Conservation (phyloP, 64 coral and sea anemone species). For the Montipora sp. region DNA sequence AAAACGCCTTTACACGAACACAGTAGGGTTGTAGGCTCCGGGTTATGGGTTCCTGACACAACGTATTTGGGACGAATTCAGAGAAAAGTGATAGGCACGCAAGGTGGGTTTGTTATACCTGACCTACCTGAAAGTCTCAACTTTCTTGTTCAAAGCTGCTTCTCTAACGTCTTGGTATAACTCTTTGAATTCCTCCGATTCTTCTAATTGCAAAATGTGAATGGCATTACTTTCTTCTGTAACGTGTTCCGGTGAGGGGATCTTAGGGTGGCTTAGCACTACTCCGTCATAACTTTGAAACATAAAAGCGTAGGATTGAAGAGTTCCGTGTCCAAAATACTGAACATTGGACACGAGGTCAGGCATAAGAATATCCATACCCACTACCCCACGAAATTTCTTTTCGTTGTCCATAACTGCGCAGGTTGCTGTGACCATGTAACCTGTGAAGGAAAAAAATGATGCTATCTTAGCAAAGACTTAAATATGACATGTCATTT, state of each 20-base stretch:
- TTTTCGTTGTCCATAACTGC: constrained; percentile 14
- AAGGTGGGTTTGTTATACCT: background rate
- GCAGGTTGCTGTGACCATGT: constrained; percentile 49
- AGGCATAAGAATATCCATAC: constrained; percentile 43
- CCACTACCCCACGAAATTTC: constrained; percentile 43
- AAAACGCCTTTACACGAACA: too few relatives aligned
- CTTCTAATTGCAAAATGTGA: constrained; percentile 55
- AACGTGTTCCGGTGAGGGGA: constrained; percentile 41
- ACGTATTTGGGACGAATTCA: too few relatives aligned
- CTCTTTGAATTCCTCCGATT: constrained; percentile 28
- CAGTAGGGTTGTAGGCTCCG: too few relatives aligned
- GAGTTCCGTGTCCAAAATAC: constrained; percentile 28
- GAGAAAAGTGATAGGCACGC: too few relatives aligned
- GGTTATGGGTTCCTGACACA: too few relatives aligned
- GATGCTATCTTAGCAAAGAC: too few relatives aligned
- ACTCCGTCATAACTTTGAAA: background rate
- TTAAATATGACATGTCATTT: too few relatives aligned
- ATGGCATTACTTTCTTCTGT: constrained; percentile 31
- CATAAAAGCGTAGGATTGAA: constrained; percentile 53
- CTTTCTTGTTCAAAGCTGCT: background rate
- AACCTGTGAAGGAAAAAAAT: constrained; percentile 17
- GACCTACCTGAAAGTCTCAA: background rate
- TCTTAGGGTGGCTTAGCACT: constrained; percentile 38
- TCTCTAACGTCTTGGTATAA: background rate
- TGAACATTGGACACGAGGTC: constrained; percentile 61